These are phyloP conservation scores for Meiosimyza decipiens DNA, from an alignment of 2,888 invertebrate species.

Conservation along the genomic window DNA sequence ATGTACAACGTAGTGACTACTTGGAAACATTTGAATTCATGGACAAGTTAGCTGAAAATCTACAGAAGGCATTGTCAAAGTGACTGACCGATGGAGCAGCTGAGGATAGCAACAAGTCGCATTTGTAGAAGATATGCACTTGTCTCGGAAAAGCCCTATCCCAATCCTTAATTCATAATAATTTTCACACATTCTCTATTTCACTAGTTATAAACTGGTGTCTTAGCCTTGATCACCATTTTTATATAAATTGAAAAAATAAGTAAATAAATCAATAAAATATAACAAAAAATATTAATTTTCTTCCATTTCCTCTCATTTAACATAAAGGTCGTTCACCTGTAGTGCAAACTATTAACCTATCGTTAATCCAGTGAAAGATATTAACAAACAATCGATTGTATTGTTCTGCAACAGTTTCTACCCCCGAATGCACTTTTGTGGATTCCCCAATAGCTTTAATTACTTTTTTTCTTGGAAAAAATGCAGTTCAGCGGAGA, in stretches of 20 bases:
- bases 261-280: conserved; percentile 7
- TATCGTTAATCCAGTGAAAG: conserved; percentile 22
- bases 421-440: conserved; percentile 24
- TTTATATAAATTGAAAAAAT: conserved; percentile 10
- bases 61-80: conserved; percentile 67
- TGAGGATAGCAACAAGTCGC: conserved; percentile 21
- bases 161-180: too few relatives aligned
- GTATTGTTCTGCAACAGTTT: conserved; percentile 14
- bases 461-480: conserved; percentile 54
- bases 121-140: conserved; percentile 20
- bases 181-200: too few relatives aligned
- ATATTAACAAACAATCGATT: conserved; percentile 28
- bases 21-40: conserved; percentile 97
- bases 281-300: neutral
- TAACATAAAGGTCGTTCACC: conserved; percentile 16
- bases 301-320: neutral
- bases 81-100: conserved; percentile 48
- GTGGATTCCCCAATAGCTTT: conserved; percentile 42
- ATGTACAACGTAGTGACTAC: conserved; percentile 80
- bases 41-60: conserved; percentile 92
- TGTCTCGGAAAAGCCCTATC: neutral
- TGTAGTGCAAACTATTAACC: conserved; percentile 20
- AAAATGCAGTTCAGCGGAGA: conserved; percentile 52
- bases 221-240: neutral
- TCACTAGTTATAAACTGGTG: too few relatives aligned